Evolutionary conservation across 2,888 invertebrate species (phyloP).

Genomic region (Labia minor): DNA sequence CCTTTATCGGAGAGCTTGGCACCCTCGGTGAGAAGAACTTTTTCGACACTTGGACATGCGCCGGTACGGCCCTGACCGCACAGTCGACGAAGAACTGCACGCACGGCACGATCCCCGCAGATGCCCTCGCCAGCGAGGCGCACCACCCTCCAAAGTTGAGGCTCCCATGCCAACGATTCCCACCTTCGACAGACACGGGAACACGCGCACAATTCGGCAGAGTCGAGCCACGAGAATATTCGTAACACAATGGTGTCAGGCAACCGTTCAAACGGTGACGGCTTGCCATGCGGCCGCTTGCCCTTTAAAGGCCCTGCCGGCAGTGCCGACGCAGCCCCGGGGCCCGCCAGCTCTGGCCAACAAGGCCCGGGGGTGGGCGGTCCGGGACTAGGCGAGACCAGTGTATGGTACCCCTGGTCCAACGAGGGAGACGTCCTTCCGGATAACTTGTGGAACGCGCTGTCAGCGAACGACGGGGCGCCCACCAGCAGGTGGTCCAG

Average conservation of each 20-base stretch:
- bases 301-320: slow-evolving; percentile 32
- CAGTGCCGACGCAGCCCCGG: slow-evolving; percentile 20
- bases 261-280: slow-evolving; percentile 45
- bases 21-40: slow-evolving; percentile 55
- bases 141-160: slow-evolving; percentile 60
- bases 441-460: slow-evolving; percentile 22
- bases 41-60: slow-evolving; percentile 55
- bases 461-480: slow-evolving; percentile 15
- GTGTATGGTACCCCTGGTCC: slow-evolving; percentile 72
- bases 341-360: slow-evolving; percentile 21
- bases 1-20: slow-evolving; percentile 66
- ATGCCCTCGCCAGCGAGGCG: slow-evolving; percentile 48
- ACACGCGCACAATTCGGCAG: slow-evolving; percentile 59
- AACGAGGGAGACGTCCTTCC: slow-evolving; percentile 53
- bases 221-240: slow-evolving; percentile 59
- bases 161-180: slow-evolving; percentile 67
- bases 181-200: slow-evolving; percentile 66
- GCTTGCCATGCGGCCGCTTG: slow-evolving; percentile 33
- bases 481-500: slow-evolving; percentile 18
- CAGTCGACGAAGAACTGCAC: slow-evolving; percentile 51
- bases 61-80: slow-evolving; percentile 55
- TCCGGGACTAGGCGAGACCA: slow-evolving; percentile 51
- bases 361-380: slow-evolving; percentile 36
- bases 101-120: slow-evolving; percentile 54
- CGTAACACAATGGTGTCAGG: slow-evolving; percentile 56